phyloP scores from a whole-genome alignment of 2,888 invertebrate genomes.

The Dasypogon diadema region DNA sequence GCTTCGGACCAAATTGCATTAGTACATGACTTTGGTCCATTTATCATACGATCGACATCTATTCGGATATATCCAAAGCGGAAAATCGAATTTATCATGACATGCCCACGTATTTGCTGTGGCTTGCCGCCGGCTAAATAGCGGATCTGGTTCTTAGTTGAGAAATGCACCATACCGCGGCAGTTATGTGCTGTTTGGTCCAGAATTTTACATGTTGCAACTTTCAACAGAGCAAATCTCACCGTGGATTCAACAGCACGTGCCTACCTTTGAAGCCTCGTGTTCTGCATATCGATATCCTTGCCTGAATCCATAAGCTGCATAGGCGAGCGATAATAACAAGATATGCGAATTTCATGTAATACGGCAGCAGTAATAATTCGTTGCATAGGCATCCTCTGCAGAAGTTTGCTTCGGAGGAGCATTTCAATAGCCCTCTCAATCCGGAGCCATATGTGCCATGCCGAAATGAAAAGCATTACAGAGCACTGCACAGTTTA shows the following conservation, averaged over 20 bases:
- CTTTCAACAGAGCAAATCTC: slow-evolving; percentile 19
- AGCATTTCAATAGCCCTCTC: slow-evolving; percentile 6
- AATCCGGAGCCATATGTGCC: slow-evolving; percentile 27
- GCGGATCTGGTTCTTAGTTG: neutral
- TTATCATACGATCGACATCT: slow-evolving; percentile 43
- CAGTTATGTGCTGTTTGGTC: neutral
- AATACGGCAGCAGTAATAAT: slow-evolving; percentile 34
- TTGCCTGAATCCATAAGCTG: neutral
- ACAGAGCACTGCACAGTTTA: neutral
- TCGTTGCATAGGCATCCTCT: neutral
- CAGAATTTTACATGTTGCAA: slow-evolving; percentile 12
- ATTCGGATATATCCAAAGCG: slow-evolving; percentile 46
- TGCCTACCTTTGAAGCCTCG: neutral
- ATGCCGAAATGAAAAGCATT: slow-evolving; percentile 23
- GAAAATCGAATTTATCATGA: slow-evolving; percentile 51
- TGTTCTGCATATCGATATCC: slow-evolving; percentile 9
- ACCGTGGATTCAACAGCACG: slow-evolving; percentile 28
- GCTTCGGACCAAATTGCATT: slow-evolving; percentile 42
- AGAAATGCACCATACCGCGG: slow-evolving; percentile 31
- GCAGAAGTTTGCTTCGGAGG: neutral
- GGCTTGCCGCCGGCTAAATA: slow-evolving; percentile 10
- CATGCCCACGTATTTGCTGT: slow-evolving; percentile 27
- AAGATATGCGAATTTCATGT: slow-evolving; percentile 47
- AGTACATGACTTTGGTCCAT: slow-evolving; percentile 50
- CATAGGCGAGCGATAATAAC: slow-evolving; percentile 19